Percentiles rank a stretch among this genome's conserved stretches.
Conservation (phyloP, 2,888 invertebrate genomes). For the Zaprionus bogoriensis region DNA sequence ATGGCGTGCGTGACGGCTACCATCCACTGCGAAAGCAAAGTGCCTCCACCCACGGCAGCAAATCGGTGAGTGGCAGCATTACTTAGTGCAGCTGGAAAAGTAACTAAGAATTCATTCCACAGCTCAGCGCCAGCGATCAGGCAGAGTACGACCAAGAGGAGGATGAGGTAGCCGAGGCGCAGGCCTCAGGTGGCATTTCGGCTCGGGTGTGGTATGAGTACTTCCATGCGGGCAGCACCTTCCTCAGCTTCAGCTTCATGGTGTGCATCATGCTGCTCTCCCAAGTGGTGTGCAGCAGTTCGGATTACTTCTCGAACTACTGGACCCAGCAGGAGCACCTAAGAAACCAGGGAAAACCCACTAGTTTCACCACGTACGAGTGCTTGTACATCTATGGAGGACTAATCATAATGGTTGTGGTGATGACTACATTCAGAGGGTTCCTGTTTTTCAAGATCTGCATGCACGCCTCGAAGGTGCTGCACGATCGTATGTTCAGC, state of each 20-base stretch:
- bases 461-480: conserved; percentile 88
- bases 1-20: conserved; percentile 80
- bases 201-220: conserved; percentile 83
- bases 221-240: conserved; percentile 84
- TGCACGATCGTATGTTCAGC: conserved; percentile 94
- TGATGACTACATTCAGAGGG: conserved; percentile 85
- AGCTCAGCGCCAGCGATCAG: conserved; percentile 75
- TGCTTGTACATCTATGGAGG: conserved; percentile 82
- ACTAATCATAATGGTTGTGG: conserved; percentile 80
- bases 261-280: conserved; percentile 84
- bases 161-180: conserved; percentile 79
- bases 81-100: neutral
- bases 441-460: conserved; percentile 89
- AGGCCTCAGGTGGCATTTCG: conserved; percentile 82
- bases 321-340: conserved; percentile 84
- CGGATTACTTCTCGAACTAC: conserved; percentile 86
- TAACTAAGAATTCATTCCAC: neutral
- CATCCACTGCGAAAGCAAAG: conserved; percentile 72
- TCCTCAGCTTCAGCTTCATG: conserved; percentile 83
- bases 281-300: conserved; percentile 85
- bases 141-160: conserved; percentile 62
- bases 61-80: conserved; percentile 70
- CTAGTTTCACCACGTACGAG: conserved; percentile 78
- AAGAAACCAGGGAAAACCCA: conserved; percentile 70
- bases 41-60: conserved; percentile 64